Evolutionary conservation across 2,797 vertebrate genomes (phyloP).

Genomic region (Zenarchopterus dispar): DNA sequence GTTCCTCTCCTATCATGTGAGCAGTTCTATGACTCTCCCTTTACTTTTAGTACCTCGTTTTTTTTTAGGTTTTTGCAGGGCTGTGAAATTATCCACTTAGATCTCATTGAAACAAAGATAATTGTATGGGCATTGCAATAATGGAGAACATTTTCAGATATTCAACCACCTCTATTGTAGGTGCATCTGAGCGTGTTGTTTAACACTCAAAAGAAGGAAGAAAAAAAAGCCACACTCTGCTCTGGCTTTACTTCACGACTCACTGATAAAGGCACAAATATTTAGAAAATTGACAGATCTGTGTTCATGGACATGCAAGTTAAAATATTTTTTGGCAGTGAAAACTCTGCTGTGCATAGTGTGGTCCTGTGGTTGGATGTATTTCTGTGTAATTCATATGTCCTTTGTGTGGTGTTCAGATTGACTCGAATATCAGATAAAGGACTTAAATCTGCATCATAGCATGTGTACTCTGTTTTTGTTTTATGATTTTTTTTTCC

Average conservation of each 20-base stretch:
- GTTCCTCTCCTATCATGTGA: slow-evolving; percentile 26
- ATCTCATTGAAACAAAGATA: too few relatives aligned
- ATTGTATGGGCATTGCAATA: too few relatives aligned
- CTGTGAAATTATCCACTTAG: too few relatives aligned
- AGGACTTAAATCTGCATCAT: too few relatives aligned
- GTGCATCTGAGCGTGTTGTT: neutral
- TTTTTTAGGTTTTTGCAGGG: slow-evolving; percentile 3
- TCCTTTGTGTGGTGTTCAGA: too few relatives aligned
- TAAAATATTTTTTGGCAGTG: neutral
- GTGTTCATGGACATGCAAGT: slow-evolving; percentile 21
- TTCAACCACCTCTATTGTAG: neutral
- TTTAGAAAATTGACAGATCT: neutral
- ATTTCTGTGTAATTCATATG: too few relatives aligned
- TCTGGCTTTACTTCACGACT: neutral
- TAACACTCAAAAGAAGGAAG: neutral
- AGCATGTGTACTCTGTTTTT: too few relatives aligned
- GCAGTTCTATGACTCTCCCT: neutral
- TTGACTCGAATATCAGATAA: too few relatives aligned
- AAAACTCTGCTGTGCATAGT: too few relatives aligned
- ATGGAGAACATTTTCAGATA: too few relatives aligned
- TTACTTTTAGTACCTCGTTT: neutral
- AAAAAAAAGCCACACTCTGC: neutral
- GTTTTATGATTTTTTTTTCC: too few relatives aligned
- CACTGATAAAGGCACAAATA: neutral
- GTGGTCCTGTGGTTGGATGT: too few relatives aligned